Percentiles rank a stretch among this genome's conserved stretches.
Conservation (phyloP, 2,797 vertebrate species). For the Crenuchus spilurus region DNA sequence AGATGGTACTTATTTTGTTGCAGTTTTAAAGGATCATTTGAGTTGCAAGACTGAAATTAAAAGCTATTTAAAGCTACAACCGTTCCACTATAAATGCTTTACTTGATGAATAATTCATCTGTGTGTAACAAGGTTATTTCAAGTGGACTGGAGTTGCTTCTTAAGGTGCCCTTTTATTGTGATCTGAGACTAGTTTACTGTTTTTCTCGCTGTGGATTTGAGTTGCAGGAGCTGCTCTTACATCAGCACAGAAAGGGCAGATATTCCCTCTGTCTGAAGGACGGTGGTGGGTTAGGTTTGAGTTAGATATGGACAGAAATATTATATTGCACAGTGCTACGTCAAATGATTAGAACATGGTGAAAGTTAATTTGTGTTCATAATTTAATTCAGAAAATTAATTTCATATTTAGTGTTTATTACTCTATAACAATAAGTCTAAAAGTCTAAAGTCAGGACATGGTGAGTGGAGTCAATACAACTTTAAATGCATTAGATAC, state of each 20-base stretch:
- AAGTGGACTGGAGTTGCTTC: constrained; percentile 36
- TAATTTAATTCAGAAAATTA: too few relatives aligned
- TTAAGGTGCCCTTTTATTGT: neutral
- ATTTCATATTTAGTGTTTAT: too few relatives aligned
- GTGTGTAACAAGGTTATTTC: constrained; percentile 56
- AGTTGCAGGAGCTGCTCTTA: neutral
- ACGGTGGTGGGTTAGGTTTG: too few relatives aligned
- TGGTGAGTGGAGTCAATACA: too few relatives aligned
- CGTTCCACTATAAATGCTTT: constrained; percentile 65
- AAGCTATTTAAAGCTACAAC: constrained; percentile 62
- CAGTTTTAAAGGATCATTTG: constrained; percentile 17
- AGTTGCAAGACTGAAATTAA: constrained; percentile 38
- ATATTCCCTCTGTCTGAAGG: neutral
- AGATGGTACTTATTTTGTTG: constrained; percentile 7
- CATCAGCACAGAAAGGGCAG: neutral
- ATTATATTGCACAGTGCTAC: too few relatives aligned
- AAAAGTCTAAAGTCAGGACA: too few relatives aligned
- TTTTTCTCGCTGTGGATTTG: neutral
- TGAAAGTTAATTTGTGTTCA: too few relatives aligned
- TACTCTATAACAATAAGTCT: too few relatives aligned
- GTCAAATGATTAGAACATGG: too few relatives aligned
- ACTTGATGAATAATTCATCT: constrained; percentile 61
- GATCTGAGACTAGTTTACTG: neutral
- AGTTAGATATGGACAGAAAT: too few relatives aligned
- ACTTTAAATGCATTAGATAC: too few relatives aligned